Percentiles rank a stretch among this genome's conserved stretches.
phyloP scores from a whole-genome alignment of 92 coral and sea anemone species.

The Chrysogorgia sp. region DNA sequence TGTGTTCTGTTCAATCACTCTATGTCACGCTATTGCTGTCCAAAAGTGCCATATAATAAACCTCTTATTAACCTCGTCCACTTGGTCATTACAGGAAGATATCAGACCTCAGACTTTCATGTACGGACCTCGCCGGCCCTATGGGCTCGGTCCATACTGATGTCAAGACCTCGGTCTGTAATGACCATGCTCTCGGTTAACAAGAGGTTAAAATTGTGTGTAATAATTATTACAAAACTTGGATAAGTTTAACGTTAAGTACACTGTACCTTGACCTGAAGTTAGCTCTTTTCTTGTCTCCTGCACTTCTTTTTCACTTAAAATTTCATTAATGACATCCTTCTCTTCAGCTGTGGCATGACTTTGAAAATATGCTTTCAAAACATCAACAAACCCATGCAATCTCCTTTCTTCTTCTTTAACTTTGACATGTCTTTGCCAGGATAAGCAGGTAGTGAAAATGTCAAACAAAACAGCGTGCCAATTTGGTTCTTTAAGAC shows the following conservation, averaged over 20 bases:
- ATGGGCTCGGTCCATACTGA: too few species aligned
- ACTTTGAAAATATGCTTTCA: conserved; percentile 7
- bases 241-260: not conserved
- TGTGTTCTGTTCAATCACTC: too few species aligned
- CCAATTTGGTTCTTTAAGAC: not conserved
- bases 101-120: too few species aligned
- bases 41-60: too few species aligned
- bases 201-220: too few species aligned
- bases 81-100: too few species aligned
- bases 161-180: too few species aligned
- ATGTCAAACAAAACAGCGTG: conserved; percentile 10
- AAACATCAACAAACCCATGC: conserved; percentile 3
- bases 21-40: too few species aligned
- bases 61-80: too few species aligned
- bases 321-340: not conserved
- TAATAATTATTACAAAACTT: too few species aligned
- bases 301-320: not conserved
- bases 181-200: too few species aligned
- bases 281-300: not conserved
- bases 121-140: too few species aligned
- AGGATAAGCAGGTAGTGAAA: conserved; percentile 12
- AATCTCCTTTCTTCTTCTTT: not conserved
- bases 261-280: not conserved
- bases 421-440: not conserved
- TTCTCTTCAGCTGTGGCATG: not conserved